A percentile compares a stretch with the other conserved stretches of the same genome.
These are phyloP conservation scores for Adoxophyes honmai DNA, from an alignment of 1,140 invertebrate genomes.

Conservation along the genomic window DNA sequence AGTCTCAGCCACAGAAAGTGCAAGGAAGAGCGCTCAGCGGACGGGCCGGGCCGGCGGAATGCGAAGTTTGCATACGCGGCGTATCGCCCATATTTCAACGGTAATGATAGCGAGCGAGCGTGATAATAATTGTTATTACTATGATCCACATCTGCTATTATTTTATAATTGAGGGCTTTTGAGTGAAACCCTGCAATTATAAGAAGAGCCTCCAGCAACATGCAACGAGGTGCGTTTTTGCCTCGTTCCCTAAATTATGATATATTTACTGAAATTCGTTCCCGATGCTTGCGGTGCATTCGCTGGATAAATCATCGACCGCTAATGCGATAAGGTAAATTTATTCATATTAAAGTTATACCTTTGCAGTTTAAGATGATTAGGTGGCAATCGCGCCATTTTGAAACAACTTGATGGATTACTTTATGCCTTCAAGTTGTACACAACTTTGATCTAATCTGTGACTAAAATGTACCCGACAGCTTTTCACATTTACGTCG, in stretches of 20 bases:
- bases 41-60: conserved; percentile 20
- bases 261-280: conserved; percentile 35
- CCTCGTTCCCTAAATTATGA: conserved; percentile 51
- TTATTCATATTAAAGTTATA: conserved; percentile 1
- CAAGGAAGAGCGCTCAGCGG: conserved; percentile 23
- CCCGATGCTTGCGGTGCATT: conserved; percentile 12
- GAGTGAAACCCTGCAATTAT: conserved; percentile 73
- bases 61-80: conserved; percentile 60
- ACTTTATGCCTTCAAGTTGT: neutral
- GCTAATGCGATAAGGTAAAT: conserved; percentile 10
- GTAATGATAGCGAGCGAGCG: conserved; percentile 68
- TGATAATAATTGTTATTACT: conserved; percentile 77
- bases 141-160: conserved; percentile 76
- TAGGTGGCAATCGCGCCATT: neutral
- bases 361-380: conserved; percentile 10
- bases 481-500: neutral
- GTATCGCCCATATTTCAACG: conserved; percentile 68
- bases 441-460: neutral
- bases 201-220: conserved; percentile 65
- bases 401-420: neutral
- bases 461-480: neutral
- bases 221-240: conserved; percentile 68
- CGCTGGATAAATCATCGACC: conserved; percentile 21
- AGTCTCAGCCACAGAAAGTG: neutral
- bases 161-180: conserved; percentile 77